phyloP scores from a whole-genome alignment of 2,888 invertebrate species.

The Pyrochroa serraticornis region DNA sequence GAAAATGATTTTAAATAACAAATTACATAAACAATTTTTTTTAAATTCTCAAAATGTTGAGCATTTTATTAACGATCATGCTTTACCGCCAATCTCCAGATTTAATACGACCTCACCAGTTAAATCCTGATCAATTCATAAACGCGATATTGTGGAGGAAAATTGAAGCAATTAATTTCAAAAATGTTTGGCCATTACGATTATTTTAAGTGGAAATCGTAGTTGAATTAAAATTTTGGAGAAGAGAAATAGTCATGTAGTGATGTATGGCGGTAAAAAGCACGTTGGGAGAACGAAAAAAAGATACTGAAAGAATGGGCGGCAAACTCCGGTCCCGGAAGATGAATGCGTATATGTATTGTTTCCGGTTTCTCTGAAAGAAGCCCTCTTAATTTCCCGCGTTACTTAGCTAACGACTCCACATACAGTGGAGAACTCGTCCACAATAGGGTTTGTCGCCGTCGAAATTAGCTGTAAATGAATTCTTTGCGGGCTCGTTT shows the following conservation, averaged over 20 bases:
- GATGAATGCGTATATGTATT: conserved; percentile 60
- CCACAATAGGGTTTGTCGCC: conserved; percentile 54
- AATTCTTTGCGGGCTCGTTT: conserved; percentile 54
- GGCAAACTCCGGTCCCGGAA: conserved; percentile 48
- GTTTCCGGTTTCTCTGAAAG: conserved; percentile 58
- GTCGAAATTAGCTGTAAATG: conserved; percentile 56
- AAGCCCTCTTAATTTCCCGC: conserved; percentile 58
- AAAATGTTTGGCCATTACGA: too few relatives aligned
- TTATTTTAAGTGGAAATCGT: too few relatives aligned
- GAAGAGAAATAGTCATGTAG: conserved; percentile 30
- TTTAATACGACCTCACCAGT: too few relatives aligned
- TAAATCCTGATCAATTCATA: too few relatives aligned
- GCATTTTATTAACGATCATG: too few relatives aligned
- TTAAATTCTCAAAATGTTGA: too few relatives aligned
- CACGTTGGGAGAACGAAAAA: conserved; percentile 13
- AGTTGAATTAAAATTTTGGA: background rate
- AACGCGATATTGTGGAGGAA: too few relatives aligned
- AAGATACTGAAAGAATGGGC: conserved; percentile 25
- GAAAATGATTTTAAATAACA: too few relatives aligned
- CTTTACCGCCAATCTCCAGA: too few relatives aligned
- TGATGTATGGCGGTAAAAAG: conserved; percentile 45
- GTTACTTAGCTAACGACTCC: conserved; percentile 58
- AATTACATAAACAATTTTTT: too few relatives aligned
- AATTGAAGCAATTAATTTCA: too few relatives aligned
- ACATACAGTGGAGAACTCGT: conserved; percentile 47